These are phyloP conservation scores for Megaceryle alcyon DNA, from an alignment of 2,797 vertebrate genomes.

Conservation along the genomic window DNA sequence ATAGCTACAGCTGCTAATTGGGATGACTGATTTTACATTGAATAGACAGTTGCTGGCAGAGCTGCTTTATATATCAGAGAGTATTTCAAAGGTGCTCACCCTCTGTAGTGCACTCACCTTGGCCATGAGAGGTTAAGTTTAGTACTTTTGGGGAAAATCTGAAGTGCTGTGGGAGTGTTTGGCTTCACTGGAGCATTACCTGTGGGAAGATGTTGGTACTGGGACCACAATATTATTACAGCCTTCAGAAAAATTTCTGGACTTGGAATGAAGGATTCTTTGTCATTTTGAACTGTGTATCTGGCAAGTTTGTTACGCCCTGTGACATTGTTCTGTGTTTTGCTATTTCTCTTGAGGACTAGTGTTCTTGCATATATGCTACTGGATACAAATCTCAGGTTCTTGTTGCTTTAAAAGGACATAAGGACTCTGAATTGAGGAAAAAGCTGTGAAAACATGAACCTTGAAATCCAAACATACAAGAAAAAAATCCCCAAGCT, in stretches of 20 bases:
- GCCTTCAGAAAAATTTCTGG: not conserved
- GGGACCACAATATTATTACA: not conserved
- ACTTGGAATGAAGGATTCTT: not conserved
- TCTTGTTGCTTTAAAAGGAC: not conserved
- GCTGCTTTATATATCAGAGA: not conserved
- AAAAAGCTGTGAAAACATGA: not conserved
- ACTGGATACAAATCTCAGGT: not conserved
- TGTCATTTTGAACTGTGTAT: not conserved
- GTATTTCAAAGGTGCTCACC: not conserved
- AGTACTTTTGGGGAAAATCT: not conserved
- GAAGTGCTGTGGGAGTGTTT: not conserved
- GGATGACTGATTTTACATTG: not conserved
- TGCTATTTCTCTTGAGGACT: not conserved
- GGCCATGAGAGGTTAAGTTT: fast-evolving
- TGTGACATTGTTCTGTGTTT: not conserved
- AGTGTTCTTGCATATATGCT: not conserved
- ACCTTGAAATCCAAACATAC: not conserved
- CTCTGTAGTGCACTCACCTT: not conserved
- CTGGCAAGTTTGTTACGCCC: not conserved
- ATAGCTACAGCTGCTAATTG: not conserved
- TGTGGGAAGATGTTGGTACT: not conserved
- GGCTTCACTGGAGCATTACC: not conserved
- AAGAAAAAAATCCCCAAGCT: not conserved
- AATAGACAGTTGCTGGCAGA: not conserved
- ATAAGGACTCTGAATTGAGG: not conserved